Evolutionary conservation across 2,888 invertebrate genomes (phyloP).

Genomic region (Trichogramma dendrolimi): DNA sequence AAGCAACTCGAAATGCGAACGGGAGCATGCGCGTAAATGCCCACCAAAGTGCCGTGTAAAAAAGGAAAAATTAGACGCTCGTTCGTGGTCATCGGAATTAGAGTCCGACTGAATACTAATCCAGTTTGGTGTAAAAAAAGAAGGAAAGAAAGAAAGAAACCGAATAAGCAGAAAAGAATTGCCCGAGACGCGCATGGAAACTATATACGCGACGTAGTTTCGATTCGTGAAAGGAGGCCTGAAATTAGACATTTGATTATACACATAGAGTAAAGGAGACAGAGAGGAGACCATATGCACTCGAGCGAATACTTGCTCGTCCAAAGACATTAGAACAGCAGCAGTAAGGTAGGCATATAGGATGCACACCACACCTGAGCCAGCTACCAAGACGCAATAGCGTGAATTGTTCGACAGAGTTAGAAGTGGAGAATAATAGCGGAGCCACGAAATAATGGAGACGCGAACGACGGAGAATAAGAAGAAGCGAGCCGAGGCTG

Average conservation of each 20-base stretch:
- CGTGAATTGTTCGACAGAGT: too few relatives aligned
- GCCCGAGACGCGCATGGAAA: background rate
- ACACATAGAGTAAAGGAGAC: background rate
- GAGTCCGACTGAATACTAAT: slow-evolving; percentile 26
- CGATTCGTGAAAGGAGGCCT: slow-evolving; percentile 1
- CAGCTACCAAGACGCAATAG: too few relatives aligned
- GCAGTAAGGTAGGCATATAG: too few relatives aligned
- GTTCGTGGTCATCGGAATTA: slow-evolving; percentile 8
- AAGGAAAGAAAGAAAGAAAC: background rate
- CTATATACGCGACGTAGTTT: background rate
- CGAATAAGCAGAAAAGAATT: background rate
- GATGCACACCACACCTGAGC: too few relatives aligned
- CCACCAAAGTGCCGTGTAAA: slow-evolving; percentile 16
- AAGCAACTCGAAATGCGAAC: too few relatives aligned
- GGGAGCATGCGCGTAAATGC: slow-evolving; percentile 13
- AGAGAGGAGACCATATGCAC: too few relatives aligned
- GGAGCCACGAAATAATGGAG: too few relatives aligned
- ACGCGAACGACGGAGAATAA: too few relatives aligned
- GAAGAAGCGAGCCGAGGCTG: too few relatives aligned
- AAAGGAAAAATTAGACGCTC: slow-evolving; percentile 22
- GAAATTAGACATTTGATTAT: slow-evolving; percentile 27
- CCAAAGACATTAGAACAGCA: too few relatives aligned
- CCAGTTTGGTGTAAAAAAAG: slow-evolving; percentile 23
- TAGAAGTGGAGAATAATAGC: too few relatives aligned
- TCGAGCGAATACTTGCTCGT: too few relatives aligned